A percentile compares a stretch with the other conserved stretches of the same genome.
These are phyloP conservation scores for Dolichallabes microphthalmus DNA, from an alignment of 2,113 vertebrate genomes.

Conservation along the genomic window DNA sequence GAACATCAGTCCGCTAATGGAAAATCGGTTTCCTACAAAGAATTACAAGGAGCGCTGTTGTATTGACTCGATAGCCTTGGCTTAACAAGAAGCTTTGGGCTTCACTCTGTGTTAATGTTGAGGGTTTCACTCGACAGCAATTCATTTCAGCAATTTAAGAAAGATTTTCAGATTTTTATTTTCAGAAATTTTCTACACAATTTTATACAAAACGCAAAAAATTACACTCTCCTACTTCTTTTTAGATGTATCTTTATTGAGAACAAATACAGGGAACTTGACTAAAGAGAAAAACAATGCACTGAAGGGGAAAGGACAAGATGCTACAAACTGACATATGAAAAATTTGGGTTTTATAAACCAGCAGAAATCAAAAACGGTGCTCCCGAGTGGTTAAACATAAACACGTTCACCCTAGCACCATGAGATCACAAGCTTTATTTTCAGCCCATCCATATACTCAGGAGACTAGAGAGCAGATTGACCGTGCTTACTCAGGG, in stretches of 20 bases:
- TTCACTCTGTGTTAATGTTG: not conserved
- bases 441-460: too few species aligned
- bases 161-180: not conserved
- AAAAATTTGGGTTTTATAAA: too few species aligned
- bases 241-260: not conserved
- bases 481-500: too few species aligned
- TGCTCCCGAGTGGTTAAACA: too few species aligned
- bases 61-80: constrained; percentile 2
- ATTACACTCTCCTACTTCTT: not conserved
- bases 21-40: constrained; percentile 38
- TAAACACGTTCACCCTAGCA: too few species aligned
- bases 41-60: not conserved
- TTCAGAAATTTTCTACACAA: too few species aligned
- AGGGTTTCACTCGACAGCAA: not conserved
- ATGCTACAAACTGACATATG: not conserved
- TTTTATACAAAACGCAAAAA: not conserved
- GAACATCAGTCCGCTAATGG: constrained; percentile 27
- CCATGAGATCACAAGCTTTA: too few species aligned
- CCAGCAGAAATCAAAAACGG: too few species aligned
- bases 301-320: not conserved
- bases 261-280: not conserved
- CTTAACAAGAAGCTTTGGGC: constrained; percentile 26
- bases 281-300: not conserved
- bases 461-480: too few species aligned
- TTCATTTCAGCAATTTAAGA: not conserved